These are phyloP conservation scores for Peromyscus maniculatus DNA, from an alignment of 2,113 vertebrate species.

Conservation along the genomic window DNA sequence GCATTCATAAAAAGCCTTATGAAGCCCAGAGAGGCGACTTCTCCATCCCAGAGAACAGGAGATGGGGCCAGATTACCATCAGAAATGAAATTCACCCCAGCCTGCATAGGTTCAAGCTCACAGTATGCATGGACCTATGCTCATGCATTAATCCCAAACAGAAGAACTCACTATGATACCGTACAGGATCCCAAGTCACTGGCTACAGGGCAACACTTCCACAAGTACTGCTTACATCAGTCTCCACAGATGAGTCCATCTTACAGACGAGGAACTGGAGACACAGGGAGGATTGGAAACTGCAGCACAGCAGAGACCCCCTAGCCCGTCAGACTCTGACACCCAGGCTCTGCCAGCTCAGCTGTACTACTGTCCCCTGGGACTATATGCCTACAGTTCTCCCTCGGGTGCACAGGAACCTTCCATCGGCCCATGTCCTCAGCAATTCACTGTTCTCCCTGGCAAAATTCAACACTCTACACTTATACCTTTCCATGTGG, in stretches of 20 bases:
- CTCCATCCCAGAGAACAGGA: not conserved
- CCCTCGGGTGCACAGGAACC: not conserved
- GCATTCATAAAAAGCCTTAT: not conserved
- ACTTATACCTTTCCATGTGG: not conserved
- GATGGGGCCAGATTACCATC: not conserved
- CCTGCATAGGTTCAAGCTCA: too few relatives aligned
- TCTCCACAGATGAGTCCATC: not conserved
- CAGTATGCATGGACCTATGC: too few relatives aligned
- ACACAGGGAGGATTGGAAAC: not conserved
- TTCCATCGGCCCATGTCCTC: not conserved
- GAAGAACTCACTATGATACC: not conserved
- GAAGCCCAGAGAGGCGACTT: not conserved
- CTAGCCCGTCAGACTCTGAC: not conserved
- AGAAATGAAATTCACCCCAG: not conserved
- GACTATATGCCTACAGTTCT: not conserved
- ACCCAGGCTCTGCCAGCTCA: not conserved
- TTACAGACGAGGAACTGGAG: not conserved
- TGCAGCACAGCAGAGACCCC: fast-evolving
- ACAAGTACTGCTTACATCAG: not conserved
- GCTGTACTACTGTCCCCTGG: not conserved
- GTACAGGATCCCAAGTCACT: not conserved
- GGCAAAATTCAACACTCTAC: not conserved
- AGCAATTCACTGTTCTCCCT: not conserved
- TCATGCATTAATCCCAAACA: not conserved
- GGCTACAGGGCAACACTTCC: not conserved